Conservation (phyloP, 2,797 vertebrate species). For the Harpagifer antarcticus region DNA sequence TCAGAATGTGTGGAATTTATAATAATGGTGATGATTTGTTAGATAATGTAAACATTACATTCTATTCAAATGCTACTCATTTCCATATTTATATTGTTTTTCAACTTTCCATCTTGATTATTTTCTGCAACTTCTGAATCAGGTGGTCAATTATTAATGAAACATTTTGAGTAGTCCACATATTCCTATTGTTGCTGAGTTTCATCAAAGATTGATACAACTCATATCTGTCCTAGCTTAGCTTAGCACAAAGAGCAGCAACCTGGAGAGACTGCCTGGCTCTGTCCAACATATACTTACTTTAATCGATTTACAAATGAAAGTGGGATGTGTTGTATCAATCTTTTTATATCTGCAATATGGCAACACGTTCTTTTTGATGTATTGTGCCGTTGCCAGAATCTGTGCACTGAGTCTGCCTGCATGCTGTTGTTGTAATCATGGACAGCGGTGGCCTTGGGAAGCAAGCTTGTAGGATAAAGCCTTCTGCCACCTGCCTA, state of each 20-base stretch:
- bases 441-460: too few species aligned
- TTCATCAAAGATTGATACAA: not conserved
- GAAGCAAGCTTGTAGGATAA: too few species aligned
- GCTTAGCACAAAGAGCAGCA: not conserved
- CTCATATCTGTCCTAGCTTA: not conserved
- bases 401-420: not conserved
- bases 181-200: not conserved
- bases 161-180: not conserved
- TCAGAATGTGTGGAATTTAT: not conserved
- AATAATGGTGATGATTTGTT: not conserved
- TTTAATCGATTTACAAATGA: not conserved
- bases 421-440: conserved; percentile 33
- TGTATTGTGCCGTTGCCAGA: not conserved
- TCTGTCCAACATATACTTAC: not conserved
- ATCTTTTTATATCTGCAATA: not conserved
- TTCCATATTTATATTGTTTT: not conserved
- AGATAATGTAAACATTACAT: not conserved
- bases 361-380: not conserved
- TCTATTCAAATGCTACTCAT: not conserved
- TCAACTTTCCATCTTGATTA: not conserved
- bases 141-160: not conserved
- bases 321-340: not conserved
- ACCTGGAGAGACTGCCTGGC: not conserved
- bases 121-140: conserved; percentile 1
- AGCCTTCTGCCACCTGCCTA: too few species aligned